Percentiles rank a stretch among this genome's conserved stretches.
Conservation (phyloP, 2,113 vertebrate species). For the Rana temporaria region DNA sequence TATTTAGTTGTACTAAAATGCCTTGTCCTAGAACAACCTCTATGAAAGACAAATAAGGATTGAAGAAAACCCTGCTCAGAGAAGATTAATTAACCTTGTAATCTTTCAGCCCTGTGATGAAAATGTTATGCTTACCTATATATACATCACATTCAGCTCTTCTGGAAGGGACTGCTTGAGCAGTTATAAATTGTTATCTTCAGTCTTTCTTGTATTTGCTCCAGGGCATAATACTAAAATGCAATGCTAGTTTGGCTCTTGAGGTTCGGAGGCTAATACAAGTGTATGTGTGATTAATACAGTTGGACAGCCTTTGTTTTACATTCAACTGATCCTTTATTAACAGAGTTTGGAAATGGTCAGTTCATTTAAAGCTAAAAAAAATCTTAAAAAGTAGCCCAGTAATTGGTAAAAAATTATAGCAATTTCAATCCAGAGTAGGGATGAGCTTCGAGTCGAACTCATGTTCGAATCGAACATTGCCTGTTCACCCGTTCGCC, state of each 20-base stretch:
- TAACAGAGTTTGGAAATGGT: not conserved
- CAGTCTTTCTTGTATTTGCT: constrained; percentile 4
- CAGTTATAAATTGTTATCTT: constrained; percentile 24
- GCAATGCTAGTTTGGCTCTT: not conserved
- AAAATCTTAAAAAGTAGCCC: too few relatives aligned
- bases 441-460: too few relatives aligned
- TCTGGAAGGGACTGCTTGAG: constrained; percentile 2
- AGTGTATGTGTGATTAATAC: constrained; percentile 7
- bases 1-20: constrained; percentile 49
- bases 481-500: too few relatives aligned
- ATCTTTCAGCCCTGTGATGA: constrained; percentile 43
- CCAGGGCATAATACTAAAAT: not conserved
- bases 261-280: constrained; percentile 1
- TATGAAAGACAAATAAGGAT: constrained; percentile 45
- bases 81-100: constrained; percentile 53
- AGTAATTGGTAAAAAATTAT: too few relatives aligned
- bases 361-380: constrained; percentile 11
- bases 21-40: constrained; percentile 51
- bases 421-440: too few relatives aligned
- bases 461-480: too few relatives aligned
- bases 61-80: constrained; percentile 35
- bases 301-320: not conserved
- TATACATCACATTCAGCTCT: constrained; percentile 5
- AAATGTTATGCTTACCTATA: constrained; percentile 35
- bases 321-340: not conserved